Percentiles rank a stretch among this genome's conserved stretches.
Evolutionary conservation across 2,888 invertebrate genomes (phyloP).

Genomic region (Synergus umbraculus): DNA sequence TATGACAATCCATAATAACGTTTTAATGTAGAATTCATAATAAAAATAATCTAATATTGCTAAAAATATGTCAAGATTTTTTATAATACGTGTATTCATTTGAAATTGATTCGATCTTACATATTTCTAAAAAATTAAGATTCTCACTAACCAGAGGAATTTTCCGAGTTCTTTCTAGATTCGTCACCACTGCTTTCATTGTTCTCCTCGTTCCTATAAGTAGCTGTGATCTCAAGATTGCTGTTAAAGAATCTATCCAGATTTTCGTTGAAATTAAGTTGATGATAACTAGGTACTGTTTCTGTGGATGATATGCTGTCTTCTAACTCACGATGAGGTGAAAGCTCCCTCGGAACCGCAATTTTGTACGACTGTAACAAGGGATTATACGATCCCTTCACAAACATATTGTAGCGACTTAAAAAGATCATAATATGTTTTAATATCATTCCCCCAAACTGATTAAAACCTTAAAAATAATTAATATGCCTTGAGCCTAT

Average conservation of each 20-base stretch:
- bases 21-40: no score
- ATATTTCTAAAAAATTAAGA: neutral
- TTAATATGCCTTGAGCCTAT: neutral
- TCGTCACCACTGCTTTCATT: slow-evolving; percentile 64
- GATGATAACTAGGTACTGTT: slow-evolving; percentile 90
- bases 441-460: no score
- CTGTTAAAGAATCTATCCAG: slow-evolving; percentile 81
- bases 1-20: no score
- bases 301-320: slow-evolving; percentile 89
- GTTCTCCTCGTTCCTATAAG: slow-evolving; percentile 69
- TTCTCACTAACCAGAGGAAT: slow-evolving; percentile 55
- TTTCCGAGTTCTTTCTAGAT: slow-evolving; percentile 60
- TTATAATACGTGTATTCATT: no score
- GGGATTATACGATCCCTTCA: slow-evolving; percentile 75
- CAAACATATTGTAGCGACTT: slow-evolving; percentile 69
- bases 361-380: slow-evolving; percentile 86
- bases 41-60: no score
- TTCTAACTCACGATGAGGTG: slow-evolving; percentile 89
- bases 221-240: slow-evolving; percentile 44
- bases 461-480: neutral
- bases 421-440: slow-evolving; percentile 30
- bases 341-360: slow-evolving; percentile 90
- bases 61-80: no score
- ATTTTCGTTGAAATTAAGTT: slow-evolving; percentile 91
- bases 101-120: no score